A percentile compares a stretch with the other conserved stretches of the same genome.
Evolutionary conservation across 2,888 invertebrate species (phyloP).

Genomic region (Aethes cnicana): DNA sequence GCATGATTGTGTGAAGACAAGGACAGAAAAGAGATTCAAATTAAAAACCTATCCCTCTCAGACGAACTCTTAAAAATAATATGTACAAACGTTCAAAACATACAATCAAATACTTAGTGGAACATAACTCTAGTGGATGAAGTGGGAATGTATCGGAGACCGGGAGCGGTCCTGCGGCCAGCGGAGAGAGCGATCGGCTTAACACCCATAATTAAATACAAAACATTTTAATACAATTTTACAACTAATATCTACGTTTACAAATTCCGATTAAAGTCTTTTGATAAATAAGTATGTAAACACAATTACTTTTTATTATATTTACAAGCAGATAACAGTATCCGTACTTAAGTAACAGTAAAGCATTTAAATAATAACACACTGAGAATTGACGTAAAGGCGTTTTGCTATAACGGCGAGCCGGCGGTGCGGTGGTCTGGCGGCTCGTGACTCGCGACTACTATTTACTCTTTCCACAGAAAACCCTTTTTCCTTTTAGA

Average conservation of each 20-base stretch:
- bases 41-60: slow-evolving; percentile 72
- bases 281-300: slow-evolving; percentile 80
- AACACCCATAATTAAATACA: slow-evolving; percentile 80
- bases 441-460: slow-evolving; percentile 75
- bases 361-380: slow-evolving; percentile 82
- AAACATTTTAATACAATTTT: slow-evolving; percentile 80
- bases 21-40: slow-evolving; percentile 73
- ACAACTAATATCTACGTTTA: slow-evolving; percentile 80
- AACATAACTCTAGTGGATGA: slow-evolving; percentile 53
- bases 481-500: slow-evolving; percentile 79
- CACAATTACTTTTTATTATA: slow-evolving; percentile 71
- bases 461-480: slow-evolving; percentile 76
- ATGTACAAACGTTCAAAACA: slow-evolving; percentile 78
- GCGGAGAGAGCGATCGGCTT: slow-evolving; percentile 78
- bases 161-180: slow-evolving; percentile 64
- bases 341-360: slow-evolving; percentile 72
- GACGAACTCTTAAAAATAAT: slow-evolving; percentile 78
- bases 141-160: slow-evolving; percentile 43
- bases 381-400: slow-evolving; percentile 82
- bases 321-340: slow-evolving; percentile 81
- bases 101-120: slow-evolving; percentile 65
- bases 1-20: slow-evolving; percentile 42
- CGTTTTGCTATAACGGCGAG: slow-evolving; percentile 76
- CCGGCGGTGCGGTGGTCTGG: slow-evolving; percentile 74
- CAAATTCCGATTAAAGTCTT: slow-evolving; percentile 72